Conservation (phyloP, 2,113 vertebrate genomes). For the Cyanistes caeruleus region DNA sequence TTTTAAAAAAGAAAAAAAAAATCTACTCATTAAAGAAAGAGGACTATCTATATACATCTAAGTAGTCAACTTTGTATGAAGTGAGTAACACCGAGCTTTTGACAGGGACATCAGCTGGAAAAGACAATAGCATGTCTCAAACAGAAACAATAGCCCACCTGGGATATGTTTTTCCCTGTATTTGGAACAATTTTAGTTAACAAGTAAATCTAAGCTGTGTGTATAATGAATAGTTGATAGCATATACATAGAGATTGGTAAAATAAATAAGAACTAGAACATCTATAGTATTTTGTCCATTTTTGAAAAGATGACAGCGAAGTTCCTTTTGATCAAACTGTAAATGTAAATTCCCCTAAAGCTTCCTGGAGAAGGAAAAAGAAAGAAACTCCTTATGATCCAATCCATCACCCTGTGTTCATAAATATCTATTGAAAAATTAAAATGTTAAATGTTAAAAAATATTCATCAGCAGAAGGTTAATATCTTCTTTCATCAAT, state of each 20-base stretch:
- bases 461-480: slow-evolving; percentile 50
- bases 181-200: background rate
- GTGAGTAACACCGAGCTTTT: background rate
- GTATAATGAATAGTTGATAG: background rate
- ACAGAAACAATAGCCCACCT: background rate
- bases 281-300: background rate
- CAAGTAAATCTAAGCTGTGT: background rate
- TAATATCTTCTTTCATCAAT: slow-evolving; percentile 55
- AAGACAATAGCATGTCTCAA: background rate
- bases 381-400: background rate
- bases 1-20: background rate
- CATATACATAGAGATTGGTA: background rate
- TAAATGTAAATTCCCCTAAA: background rate
- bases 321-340: background rate
- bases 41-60: background rate
- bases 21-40: background rate
- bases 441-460: slow-evolving; percentile 39
- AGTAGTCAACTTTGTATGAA: background rate
- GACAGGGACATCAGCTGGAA: background rate
- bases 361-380: background rate
- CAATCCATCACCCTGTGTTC: background rate
- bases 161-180: background rate
- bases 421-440: slow-evolving; percentile 30
- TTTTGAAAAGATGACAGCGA: background rate
- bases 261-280: background rate